Conservation (phyloP, 2,113 vertebrate genomes). For the Hiodon tergisus region DNA sequence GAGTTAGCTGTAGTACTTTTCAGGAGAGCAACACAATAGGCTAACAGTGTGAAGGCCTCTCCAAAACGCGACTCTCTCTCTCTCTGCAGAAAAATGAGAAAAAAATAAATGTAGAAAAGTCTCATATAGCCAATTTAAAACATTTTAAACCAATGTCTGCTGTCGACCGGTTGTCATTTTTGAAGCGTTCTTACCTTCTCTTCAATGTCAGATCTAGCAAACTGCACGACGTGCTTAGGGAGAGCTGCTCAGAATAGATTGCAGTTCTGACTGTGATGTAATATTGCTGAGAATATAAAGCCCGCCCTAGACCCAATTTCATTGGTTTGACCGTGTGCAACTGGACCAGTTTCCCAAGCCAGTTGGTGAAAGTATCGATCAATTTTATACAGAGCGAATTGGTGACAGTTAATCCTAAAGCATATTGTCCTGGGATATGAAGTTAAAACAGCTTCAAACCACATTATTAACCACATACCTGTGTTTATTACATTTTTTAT, state of each 20-base stretch:
- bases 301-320: constrained; percentile 18
- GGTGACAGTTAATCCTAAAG: too few species aligned
- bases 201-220: constrained; percentile 33
- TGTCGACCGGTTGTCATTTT: neutral
- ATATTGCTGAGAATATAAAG: constrained; percentile 18
- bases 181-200: constrained; percentile 47
- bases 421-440: neutral
- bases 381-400: constrained; percentile 2
- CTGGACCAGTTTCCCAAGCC: neutral
- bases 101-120: neutral
- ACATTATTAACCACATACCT: neutral
- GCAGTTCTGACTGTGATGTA: constrained; percentile 48
- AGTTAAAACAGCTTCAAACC: neutral
- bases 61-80: neutral
- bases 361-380: constrained; percentile 22
- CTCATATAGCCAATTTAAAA: neutral
- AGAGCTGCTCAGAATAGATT: constrained; percentile 43
- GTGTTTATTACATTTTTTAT: neutral
- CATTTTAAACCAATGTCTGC: neutral
- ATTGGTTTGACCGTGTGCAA: constrained; percentile 40
- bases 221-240: constrained; percentile 22
- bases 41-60: constrained; percentile 8
- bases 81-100: neutral
- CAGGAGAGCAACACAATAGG: neutral
- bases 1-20: neutral